Conservation (phyloP, 2,113 vertebrate species). For the Dasypus novemcinctus region DNA sequence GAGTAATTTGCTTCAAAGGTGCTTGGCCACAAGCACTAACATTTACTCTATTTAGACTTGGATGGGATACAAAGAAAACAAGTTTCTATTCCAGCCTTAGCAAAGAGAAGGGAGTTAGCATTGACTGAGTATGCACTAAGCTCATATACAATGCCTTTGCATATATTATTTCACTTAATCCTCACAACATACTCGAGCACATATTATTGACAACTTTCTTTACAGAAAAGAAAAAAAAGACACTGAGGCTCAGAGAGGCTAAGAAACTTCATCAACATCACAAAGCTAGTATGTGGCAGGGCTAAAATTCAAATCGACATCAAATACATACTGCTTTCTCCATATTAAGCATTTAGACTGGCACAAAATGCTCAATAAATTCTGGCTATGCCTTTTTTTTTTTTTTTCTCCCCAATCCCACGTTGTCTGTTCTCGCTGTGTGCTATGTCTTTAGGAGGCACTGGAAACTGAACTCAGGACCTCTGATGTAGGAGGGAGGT, state of each 20-base stretch:
- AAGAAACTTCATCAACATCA: not conserved
- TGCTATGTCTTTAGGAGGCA: too few species aligned
- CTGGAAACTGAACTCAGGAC: too few species aligned
- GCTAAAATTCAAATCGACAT: not conserved
- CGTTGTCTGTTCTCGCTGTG: too few species aligned
- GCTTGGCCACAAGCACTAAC: too few species aligned
- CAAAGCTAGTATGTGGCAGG: not conserved
- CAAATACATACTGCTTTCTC: not conserved
- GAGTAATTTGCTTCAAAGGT: too few species aligned
- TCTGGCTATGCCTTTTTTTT: not conserved
- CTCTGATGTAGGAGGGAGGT: too few species aligned
- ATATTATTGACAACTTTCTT: not conserved
- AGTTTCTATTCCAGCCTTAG: not conserved
- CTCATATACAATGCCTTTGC: not conserved
- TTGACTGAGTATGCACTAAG: not conserved
- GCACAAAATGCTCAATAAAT: not conserved
- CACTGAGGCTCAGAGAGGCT: not conserved
- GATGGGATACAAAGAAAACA: not conserved
- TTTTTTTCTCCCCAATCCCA: too few species aligned
- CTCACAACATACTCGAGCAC: not conserved
- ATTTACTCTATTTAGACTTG: not conserved
- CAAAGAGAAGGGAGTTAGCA: not conserved
- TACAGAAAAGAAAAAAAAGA: not conserved
- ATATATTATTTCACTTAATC: not conserved
- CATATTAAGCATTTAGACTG: not conserved